Evolutionary conservation across 1,140 invertebrate species (phyloP), one percentile per base, ranked within the genome.

Genomic region (Drosophila pallidifrons): DNA sequence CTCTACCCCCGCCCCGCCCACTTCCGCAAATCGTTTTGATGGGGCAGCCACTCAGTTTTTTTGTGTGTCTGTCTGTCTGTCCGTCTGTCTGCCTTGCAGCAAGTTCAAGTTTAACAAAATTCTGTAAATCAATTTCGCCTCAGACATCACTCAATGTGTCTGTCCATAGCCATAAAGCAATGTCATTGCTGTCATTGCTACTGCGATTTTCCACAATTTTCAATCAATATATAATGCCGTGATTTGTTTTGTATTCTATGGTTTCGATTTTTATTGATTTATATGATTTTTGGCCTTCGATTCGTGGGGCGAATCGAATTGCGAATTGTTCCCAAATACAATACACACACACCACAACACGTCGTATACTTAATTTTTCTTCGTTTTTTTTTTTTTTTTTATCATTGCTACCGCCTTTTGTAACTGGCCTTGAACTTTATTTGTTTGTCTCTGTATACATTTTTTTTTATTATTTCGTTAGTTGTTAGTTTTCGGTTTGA

Each of bases 221-320:
- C 68, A 67, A 83, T 81, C 65, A 85, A 81, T 81, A 70, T 57
- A 74, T 81, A 83, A 80, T 85, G 66, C 43, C 6, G 59, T 59
- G 58, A 73, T 67, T 67, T 51, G 46, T 67, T 73, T 73, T 46
- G 45, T 66, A 59, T 58, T 41, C 61, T 35, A n/a, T 46, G 5
- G 10, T 11, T 45, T 45, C 16, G 35, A 13, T 59, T 15, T 77
- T 68, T 82, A 83, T 85, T 85, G 77, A 83, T 83, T 85, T 85
- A 60, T 83, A 55, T 63, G 58, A 47, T 83, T 70, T 66, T 74
- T 41, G 49, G 59, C 59, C 76, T 81, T 82, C 57, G 68, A 15
- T 7, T 13, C 6, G 20, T 38, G 10, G 7, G 8, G 30, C 30
- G 30, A 5, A 46, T 47, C 20, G n/a, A n/a, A n/a, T n/a, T n/a